Evolutionary conservation across 2,113 vertebrate species (phyloP).

Genomic region (Promerops cafer): DNA sequence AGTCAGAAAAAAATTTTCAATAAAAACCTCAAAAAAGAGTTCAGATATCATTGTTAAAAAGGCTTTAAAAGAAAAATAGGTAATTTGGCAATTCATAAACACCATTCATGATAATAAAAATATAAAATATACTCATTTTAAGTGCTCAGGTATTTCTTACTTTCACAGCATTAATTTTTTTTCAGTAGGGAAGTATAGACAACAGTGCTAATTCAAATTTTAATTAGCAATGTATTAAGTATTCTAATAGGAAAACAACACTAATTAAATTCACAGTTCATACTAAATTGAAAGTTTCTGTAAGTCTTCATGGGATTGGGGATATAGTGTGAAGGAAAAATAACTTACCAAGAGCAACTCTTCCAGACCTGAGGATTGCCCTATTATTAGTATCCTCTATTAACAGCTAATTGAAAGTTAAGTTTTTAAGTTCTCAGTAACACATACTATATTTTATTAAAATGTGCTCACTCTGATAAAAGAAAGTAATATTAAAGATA

Average conservation of each 20-base stretch:
- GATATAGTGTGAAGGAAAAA: not conserved
- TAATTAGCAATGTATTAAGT: not conserved
- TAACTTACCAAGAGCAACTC: not conserved
- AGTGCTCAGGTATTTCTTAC: not conserved
- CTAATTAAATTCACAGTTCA: slow-evolving; percentile 7
- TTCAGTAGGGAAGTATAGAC: not conserved
- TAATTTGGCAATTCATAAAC: not conserved
- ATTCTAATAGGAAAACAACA: not conserved
- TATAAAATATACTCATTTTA: not conserved
- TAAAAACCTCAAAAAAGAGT: not conserved
- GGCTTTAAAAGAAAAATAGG: not conserved
- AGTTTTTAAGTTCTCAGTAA: not conserved
- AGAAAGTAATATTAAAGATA: not conserved
- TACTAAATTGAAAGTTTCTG: not conserved
- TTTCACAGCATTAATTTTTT: not conserved
- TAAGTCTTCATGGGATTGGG: not conserved
- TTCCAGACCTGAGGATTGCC: not conserved
- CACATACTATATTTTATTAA: not conserved
- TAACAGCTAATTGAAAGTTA: not conserved
- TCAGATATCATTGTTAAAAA: not conserved
- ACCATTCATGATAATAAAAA: not conserved
- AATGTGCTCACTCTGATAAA: not conserved
- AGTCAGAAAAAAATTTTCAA: not conserved
- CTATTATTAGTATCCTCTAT: not conserved
- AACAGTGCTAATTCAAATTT: not conserved